These are phyloP conservation scores for Equus przewalskii DNA, from an alignment of 2,113 vertebrate species.

Conservation along the genomic window DNA sequence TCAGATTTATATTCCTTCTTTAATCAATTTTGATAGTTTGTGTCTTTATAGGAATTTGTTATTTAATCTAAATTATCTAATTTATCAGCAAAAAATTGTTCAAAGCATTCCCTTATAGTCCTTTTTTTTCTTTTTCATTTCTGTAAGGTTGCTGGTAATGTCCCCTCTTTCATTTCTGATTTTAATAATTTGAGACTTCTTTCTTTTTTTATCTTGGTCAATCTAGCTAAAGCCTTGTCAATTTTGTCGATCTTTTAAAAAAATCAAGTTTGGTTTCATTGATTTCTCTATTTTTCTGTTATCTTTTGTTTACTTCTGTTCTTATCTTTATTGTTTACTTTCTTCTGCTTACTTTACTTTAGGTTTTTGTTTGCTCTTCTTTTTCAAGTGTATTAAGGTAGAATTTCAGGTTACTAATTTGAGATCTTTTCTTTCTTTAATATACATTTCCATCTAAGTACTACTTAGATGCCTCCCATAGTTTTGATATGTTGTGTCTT, in stretches of 20 bases:
- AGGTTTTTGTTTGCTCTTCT: background rate
- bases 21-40: background rate
- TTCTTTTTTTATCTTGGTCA: background rate
- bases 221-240: background rate
- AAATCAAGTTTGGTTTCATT: background rate
- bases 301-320: background rate
- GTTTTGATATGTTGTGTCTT: background rate
- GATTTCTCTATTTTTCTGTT: background rate
- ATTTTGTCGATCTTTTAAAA: background rate
- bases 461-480: background rate
- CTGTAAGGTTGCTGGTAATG: background rate
- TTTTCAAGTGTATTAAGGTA: background rate
- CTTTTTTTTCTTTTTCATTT: background rate
- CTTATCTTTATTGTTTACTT: background rate
- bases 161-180: background rate
- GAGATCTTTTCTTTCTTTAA: background rate
- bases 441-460: background rate
- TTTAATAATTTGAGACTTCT: background rate
- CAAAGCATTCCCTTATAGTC: background rate
- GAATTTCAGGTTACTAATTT: background rate
- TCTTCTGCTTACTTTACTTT: background rate
- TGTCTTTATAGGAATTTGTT: background rate
- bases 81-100: background rate
- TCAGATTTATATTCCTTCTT: slow-evolving; percentile 3
- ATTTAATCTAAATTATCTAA: background rate